phyloP scores from a whole-genome alignment of 2,113 vertebrate genomes.

The Neodontobutis hainanensis region DNA sequence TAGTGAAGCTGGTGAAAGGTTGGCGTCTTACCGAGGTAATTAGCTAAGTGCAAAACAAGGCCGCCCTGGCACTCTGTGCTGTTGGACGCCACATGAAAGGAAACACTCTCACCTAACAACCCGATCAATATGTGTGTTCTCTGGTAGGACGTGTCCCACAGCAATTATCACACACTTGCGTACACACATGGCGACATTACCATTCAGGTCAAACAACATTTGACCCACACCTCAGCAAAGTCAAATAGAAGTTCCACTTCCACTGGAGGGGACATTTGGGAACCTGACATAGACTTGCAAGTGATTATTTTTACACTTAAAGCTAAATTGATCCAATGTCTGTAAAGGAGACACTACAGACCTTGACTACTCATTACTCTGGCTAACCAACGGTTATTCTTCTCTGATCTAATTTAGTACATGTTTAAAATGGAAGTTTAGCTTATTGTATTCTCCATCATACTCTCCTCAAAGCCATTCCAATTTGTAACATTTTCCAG shows the following conservation, averaged over 20 bases:
- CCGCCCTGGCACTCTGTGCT: conserved; percentile 8
- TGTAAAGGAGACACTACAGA: too few relatives aligned
- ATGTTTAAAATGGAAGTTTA: too few relatives aligned
- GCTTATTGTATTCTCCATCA: too few relatives aligned
- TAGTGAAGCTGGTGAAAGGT: conserved; percentile 29
- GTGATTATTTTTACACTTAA: too few relatives aligned
- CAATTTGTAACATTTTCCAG: too few relatives aligned
- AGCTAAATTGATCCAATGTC: too few relatives aligned
- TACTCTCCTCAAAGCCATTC: too few relatives aligned
- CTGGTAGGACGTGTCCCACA: conserved; percentile 60
- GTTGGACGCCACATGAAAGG: conserved; percentile 53
- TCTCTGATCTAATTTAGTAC: too few relatives aligned
- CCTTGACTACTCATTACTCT: too few relatives aligned
- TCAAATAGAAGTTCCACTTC: conserved; percentile 45
- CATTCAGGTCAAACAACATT: conserved; percentile 43
- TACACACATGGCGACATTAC: conserved; percentile 20
- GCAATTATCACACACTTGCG: conserved; percentile 55
- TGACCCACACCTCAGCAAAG: conserved; percentile 55
- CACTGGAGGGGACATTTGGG: neutral
- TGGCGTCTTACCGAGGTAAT: conserved; percentile 38
- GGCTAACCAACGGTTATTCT: too few relatives aligned
- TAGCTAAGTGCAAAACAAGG: conserved; percentile 59
- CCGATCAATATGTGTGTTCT: conserved; percentile 67
- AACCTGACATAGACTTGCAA: neutral
- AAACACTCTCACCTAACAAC: conserved; percentile 64